These are phyloP conservation scores for Danio choprae DNA, from an alignment of 2,797 vertebrate genomes.

Conservation along the genomic window DNA sequence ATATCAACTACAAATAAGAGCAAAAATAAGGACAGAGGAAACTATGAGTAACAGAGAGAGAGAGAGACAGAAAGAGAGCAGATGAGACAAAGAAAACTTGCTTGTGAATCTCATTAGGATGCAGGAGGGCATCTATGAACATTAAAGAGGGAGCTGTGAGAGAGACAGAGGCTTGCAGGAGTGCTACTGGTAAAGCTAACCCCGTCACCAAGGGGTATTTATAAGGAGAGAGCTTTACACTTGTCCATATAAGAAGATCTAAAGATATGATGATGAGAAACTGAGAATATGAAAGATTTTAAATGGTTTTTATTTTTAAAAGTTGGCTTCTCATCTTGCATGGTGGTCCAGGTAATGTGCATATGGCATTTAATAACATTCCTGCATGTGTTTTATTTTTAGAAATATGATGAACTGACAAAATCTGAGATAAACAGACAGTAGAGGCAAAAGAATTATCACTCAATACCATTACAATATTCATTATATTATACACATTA, in stretches of 20 bases:
- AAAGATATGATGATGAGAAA: neutral
- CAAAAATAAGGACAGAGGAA: slow-evolving; percentile 9
- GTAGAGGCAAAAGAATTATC: neutral
- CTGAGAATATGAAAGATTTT: slow-evolving; percentile 6
- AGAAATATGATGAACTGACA: neutral
- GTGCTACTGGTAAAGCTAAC: slow-evolving; percentile 39
- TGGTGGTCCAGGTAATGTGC: neutral
- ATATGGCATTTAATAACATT: neutral
- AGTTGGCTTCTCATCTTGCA: neutral
- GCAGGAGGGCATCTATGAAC: slow-evolving; percentile 53
- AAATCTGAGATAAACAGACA: neutral
- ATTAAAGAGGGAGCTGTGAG: slow-evolving; percentile 51
- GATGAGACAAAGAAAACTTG: slow-evolving; percentile 52
- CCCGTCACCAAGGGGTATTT: slow-evolving; percentile 47
- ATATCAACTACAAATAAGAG: neutral
- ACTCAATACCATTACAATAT: too few species aligned
- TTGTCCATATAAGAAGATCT: slow-evolving; percentile 28
- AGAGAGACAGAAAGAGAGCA: slow-evolving; percentile 53
- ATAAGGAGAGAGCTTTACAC: slow-evolving; percentile 49
- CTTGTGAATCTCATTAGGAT: slow-evolving; percentile 61
- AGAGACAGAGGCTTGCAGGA: slow-evolving; percentile 19
- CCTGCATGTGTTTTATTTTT: neutral
- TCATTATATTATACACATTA: neutral
- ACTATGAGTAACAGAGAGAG: slow-evolving; percentile 5
- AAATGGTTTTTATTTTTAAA: neutral